Percentiles rank a stretch among this genome's conserved stretches.
phyloP scores from a whole-genome alignment of 2,797 vertebrate species.

The Coluber constrictor region DNA sequence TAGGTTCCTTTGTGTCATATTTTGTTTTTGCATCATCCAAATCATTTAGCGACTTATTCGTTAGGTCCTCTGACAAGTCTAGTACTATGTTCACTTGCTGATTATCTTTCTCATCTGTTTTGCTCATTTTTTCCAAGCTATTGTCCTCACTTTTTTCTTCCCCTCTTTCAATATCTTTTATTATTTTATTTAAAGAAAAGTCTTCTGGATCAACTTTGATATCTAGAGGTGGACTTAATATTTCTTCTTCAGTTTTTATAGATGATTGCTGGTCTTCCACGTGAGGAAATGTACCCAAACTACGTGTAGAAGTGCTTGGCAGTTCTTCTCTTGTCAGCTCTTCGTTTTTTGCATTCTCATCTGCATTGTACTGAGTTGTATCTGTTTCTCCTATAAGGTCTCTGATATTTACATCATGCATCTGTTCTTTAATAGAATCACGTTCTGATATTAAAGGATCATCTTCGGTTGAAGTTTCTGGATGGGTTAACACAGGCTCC shows the following conservation, averaged over 20 bases:
- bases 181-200: slow-evolving; percentile 13
- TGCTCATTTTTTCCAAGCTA: slow-evolving; percentile 14
- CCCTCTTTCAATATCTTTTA: slow-evolving; percentile 36
- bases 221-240: slow-evolving; percentile 20
- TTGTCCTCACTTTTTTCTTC: slow-evolving; percentile 15
- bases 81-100: background rate
- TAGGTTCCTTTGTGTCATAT: background rate
- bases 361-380: slow-evolving; percentile 17
- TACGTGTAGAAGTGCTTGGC: background rate
- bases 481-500: background rate
- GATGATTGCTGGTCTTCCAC: background rate
- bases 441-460: slow-evolving; percentile 24
- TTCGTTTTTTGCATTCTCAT: background rate
- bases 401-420: slow-evolving; percentile 7
- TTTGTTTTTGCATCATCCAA: background rate
- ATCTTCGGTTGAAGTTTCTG: slow-evolving; percentile 30
- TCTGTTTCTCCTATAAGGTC: slow-evolving; percentile 30
- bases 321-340: background rate
- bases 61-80: slow-evolving; percentile 2
- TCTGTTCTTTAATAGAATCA: slow-evolving; percentile 18
- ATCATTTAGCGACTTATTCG: slow-evolving; percentile 23
- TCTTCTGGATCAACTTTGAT: slow-evolving; percentile 23
- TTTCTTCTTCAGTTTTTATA: slow-evolving; percentile 31
- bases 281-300: slow-evolving; percentile 19
- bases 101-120: slow-evolving; percentile 3